Percentiles rank a stretch among this genome's conserved stretches.
Evolutionary conservation across 2,113 vertebrate species (phyloP).

Genomic region (Acanthochromis polyacanthus): DNA sequence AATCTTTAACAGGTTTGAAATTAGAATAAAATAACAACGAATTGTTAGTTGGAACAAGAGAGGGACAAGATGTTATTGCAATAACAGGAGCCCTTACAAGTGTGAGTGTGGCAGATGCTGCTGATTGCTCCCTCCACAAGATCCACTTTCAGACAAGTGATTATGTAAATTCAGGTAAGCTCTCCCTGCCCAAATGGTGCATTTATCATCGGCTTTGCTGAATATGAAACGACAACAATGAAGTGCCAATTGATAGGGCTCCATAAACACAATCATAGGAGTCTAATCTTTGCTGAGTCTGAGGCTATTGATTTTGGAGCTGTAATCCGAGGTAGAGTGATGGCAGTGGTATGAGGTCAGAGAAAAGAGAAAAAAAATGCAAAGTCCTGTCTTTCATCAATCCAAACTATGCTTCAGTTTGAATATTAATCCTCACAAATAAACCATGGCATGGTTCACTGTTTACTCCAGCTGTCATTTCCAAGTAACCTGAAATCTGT

Average conservation of each 20-base stretch:
- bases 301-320: slow-evolving; percentile 67
- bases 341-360: slow-evolving; percentile 28
- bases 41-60: slow-evolving; percentile 39
- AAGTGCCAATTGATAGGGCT: slow-evolving; percentile 60
- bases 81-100: slow-evolving; percentile 53
- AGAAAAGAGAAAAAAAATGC: slow-evolving; percentile 3
- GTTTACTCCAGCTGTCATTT: slow-evolving; percentile 27
- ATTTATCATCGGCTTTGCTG: slow-evolving; percentile 58
- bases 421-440: slow-evolving; percentile 10
- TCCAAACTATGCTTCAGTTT: slow-evolving; percentile 26
- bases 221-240: slow-evolving; percentile 56
- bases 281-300: slow-evolving; percentile 60
- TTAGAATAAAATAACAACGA: slow-evolving; percentile 65
- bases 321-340: slow-evolving; percentile 41
- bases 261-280: slow-evolving; percentile 58
- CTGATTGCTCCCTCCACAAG: slow-evolving; percentile 56
- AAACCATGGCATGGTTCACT: neutral
- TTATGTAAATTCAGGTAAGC: slow-evolving; percentile 69
- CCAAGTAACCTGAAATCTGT: slow-evolving; percentile 38
- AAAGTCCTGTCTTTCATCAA: slow-evolving; percentile 10
- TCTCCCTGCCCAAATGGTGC: slow-evolving; percentile 45
- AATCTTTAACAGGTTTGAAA: slow-evolving; percentile 60
- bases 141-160: slow-evolving; percentile 65
- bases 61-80: slow-evolving; percentile 39
- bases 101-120: slow-evolving; percentile 56